Evolutionary conservation across 2,888 invertebrate genomes (phyloP).

Genomic region (Brachypterus glaber): DNA sequence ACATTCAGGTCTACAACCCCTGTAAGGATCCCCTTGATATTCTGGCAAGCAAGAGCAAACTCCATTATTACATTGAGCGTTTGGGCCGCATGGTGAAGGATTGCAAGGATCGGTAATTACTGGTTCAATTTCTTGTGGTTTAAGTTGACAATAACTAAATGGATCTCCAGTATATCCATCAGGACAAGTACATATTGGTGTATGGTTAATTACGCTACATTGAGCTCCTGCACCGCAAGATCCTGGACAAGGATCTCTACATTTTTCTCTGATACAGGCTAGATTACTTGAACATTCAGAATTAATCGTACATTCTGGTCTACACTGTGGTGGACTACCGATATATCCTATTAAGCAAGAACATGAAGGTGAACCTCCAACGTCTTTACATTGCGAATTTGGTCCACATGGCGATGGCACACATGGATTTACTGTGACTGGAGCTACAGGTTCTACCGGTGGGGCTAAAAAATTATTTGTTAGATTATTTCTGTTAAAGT

Average conservation of each 20-base stretch:
- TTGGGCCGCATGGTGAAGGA: conserved; percentile 58
- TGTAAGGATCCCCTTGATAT: conserved; percentile 64
- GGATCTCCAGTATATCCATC: conserved; percentile 69
- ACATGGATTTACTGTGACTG: conserved; percentile 51
- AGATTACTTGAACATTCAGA: conserved; percentile 63
- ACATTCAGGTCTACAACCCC: conserved; percentile 62
- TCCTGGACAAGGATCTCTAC: conserved; percentile 68
- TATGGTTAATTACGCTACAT: conserved; percentile 66
- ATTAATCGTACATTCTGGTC: conserved; percentile 69
- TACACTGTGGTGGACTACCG: conserved; percentile 68
- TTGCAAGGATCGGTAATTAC: conserved; percentile 45
- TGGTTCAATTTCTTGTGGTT: conserved; percentile 36
- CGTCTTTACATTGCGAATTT: conserved; percentile 63
- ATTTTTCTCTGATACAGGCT: conserved; percentile 66
- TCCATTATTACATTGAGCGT: conserved; percentile 54
- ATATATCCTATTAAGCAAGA: conserved; percentile 61
- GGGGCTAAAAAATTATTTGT: conserved; percentile 20
- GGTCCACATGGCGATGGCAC: conserved; percentile 71
- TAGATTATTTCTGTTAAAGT: conserved; percentile 14
- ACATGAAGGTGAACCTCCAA: conserved; percentile 61
- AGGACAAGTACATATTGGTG: conserved; percentile 65
- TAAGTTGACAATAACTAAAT: conserved; percentile 55
- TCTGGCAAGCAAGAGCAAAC: conserved; percentile 60
- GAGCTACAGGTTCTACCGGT: conserved; percentile 20
- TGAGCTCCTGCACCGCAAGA: conserved; percentile 65